Conservation (phyloP, 2,113 vertebrate species). For the Microtus montanus region DNA sequence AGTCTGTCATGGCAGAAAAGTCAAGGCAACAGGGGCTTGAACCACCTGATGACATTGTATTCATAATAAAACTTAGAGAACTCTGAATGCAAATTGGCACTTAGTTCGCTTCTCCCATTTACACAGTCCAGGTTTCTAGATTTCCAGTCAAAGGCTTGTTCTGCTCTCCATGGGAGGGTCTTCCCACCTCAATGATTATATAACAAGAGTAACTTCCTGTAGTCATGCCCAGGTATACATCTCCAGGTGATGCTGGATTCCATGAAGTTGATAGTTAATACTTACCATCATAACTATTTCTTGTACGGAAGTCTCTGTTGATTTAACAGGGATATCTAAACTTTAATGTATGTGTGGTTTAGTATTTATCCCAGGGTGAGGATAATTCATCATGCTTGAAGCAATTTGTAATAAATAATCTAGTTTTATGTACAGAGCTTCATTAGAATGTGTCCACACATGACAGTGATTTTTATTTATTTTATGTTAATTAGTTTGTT, state of each 20-base stretch:
- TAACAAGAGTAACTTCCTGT: neutral
- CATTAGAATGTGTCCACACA: neutral
- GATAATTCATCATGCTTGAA: neutral
- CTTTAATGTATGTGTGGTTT: neutral
- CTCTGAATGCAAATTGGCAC: neutral
- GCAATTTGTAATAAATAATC: neutral
- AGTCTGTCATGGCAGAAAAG: no score
- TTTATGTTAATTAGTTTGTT: neutral
- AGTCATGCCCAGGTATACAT: neutral
- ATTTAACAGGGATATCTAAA: neutral
- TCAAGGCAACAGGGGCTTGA: neutral
- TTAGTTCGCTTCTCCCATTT: no score
- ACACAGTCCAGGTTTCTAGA: neutral
- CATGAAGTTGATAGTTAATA: neutral
- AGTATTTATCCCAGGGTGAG: neutral
- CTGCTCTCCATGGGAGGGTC: neutral
- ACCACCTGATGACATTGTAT: neutral
- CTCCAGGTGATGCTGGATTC: neutral
- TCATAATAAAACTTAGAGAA: no score
- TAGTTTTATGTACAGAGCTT: neutral
- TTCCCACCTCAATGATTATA: neutral
- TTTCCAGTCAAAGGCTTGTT: neutral
- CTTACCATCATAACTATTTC: no score
- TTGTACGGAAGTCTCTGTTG: neutral
- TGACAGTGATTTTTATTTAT: conserved; percentile 10